These are phyloP conservation scores for Psittacula echo DNA, from an alignment of 2,797 vertebrate genomes.

Conservation along the genomic window DNA sequence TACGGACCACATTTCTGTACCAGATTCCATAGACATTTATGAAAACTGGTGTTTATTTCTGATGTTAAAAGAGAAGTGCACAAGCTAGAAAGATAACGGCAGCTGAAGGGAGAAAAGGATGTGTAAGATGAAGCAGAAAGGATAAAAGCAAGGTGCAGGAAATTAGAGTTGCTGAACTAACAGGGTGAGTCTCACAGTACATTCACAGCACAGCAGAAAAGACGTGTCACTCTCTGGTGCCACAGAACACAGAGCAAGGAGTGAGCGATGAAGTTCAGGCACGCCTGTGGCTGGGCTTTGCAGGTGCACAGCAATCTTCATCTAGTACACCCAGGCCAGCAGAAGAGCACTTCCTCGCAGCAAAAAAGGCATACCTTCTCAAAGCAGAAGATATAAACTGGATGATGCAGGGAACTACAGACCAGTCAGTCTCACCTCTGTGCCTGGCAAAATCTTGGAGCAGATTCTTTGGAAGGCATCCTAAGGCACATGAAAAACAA, in stretches of 20 bases:
- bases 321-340: not conserved
- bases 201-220: not conserved
- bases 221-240: not conserved
- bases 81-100: not conserved
- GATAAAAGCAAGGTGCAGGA: not conserved
- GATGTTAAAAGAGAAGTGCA: not conserved
- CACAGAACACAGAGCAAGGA: not conserved
- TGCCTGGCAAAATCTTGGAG: no score
- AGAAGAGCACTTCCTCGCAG: not conserved
- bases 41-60: not conserved
- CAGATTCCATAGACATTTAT: not conserved
- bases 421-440: no score
- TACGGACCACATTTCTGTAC: not conserved
- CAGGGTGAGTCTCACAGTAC: not conserved
- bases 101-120: not conserved
- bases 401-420: no score
- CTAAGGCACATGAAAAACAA: no score
- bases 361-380: not conserved
- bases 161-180: not conserved
- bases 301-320: not conserved
- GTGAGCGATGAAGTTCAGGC: not conserved
- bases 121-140: not conserved
- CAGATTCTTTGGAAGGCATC: no score
- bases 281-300: accelerated
- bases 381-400: not conserved